phyloP scores from a whole-genome alignment of 2,888 invertebrate species.

The Gonocerus acuteangulatus region DNA sequence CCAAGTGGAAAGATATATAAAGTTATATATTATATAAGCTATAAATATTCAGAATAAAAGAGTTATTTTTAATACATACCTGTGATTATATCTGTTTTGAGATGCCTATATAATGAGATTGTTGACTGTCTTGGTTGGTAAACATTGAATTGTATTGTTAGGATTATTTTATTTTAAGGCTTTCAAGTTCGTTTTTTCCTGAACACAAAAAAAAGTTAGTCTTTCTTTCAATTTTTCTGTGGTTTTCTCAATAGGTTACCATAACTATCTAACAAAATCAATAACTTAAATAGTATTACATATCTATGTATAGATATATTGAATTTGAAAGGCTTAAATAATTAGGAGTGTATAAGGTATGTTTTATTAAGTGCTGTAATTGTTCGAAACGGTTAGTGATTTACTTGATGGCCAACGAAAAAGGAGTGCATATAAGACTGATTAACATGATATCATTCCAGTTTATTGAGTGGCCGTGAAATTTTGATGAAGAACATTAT shows the following conservation, averaged over 20 bases:
- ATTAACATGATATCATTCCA: conserved; percentile 29
- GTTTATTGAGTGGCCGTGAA: conserved; percentile 25
- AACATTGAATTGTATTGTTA: conserved; percentile 24
- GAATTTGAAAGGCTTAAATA: conserved; percentile 23
- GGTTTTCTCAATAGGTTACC: no score
- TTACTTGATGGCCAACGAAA: conserved; percentile 14
- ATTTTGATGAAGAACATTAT: conserved; percentile 19
- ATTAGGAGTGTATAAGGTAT: conserved; percentile 14
- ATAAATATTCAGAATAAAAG: conserved; percentile 27
- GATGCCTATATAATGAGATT: conserved; percentile 26
- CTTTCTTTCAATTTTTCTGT: no score
- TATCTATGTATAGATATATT: neutral
- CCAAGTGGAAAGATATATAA: conserved; percentile 25
- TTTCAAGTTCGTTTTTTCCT: conserved; percentile 28
- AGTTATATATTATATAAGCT: conserved; percentile 28
- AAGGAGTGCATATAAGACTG: conserved; percentile 31
- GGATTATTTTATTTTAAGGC: conserved; percentile 27
- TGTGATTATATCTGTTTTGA: conserved; percentile 33
- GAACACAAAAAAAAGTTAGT: neutral
- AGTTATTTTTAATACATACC: conserved; percentile 36
- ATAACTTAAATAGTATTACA: conserved; percentile 1
- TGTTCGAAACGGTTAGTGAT: conserved; percentile 24
- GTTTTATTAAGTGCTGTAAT: conserved; percentile 21
- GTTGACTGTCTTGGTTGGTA: conserved; percentile 25
- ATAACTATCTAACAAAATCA: no score